Percentiles rank a stretch among this genome's conserved stretches.
Evolutionary conservation across 2,797 vertebrate genomes (phyloP).

Genomic region (Halcyon chelicuti): DNA sequence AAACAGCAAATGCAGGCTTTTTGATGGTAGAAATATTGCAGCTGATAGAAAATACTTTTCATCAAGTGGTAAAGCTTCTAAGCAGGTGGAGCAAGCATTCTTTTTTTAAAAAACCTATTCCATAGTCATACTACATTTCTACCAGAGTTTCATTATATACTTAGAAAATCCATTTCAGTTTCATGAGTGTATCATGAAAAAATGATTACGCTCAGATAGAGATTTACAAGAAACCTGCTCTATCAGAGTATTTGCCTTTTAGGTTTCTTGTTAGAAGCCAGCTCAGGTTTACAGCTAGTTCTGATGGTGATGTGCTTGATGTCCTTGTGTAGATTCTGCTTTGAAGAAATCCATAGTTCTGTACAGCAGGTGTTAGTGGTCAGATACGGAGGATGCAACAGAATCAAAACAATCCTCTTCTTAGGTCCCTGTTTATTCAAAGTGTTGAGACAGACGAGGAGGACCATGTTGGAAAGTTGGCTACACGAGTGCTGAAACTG

Average conservation of each 20-base stretch:
- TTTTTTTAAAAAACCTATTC: not conserved
- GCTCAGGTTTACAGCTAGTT: not conserved
- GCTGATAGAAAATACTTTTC: not conserved
- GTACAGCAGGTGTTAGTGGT: conserved; percentile 20
- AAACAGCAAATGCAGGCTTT: not conserved
- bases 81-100: not conserved
- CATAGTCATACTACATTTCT: not conserved
- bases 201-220: not conserved
- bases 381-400: not conserved
- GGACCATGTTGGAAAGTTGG: conserved; percentile 8
- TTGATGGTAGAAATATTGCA: not conserved
- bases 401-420: not conserved
- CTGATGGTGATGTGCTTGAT: not conserved
- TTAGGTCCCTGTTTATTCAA: conserved; percentile 11
- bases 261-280: not conserved
- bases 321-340: not conserved
- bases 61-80: not conserved
- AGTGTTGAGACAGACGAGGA: not conserved
- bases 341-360: not conserved
- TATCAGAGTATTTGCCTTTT: not conserved
- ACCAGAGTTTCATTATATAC: not conserved
- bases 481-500: not conserved
- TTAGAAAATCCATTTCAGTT: not conserved
- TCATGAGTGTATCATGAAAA: not conserved
- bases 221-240: not conserved